Percentiles rank a stretch among this genome's conserved stretches.
Evolutionary conservation across 2,888 invertebrate genomes (phyloP).

Genomic region (Synanthedon myopaeformis): DNA sequence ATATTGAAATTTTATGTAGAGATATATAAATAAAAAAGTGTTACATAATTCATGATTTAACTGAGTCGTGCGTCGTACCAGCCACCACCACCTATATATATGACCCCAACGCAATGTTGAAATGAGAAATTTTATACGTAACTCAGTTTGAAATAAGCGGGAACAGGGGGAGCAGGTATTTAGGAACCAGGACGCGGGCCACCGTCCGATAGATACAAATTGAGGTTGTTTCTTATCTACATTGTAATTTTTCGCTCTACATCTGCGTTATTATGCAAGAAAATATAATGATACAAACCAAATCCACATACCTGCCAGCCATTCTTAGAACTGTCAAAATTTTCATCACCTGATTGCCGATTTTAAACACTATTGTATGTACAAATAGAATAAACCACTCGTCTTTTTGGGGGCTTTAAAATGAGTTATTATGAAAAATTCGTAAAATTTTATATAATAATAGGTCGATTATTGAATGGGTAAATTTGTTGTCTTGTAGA

Average conservation of each 20-base stretch:
- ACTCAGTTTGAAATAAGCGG: conserved; percentile 19
- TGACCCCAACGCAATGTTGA: conserved; percentile 35
- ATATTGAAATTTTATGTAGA: too few relatives aligned
- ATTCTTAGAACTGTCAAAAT: conserved; percentile 57
- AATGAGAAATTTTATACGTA: conserved; percentile 49
- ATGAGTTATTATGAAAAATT: too few relatives aligned
- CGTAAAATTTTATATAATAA: too few relatives aligned
- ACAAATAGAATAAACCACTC: too few relatives aligned
- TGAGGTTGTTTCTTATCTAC: too few relatives aligned
- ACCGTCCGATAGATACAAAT: conserved; percentile 14
- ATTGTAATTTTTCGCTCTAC: too few relatives aligned
- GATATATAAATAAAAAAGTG: too few relatives aligned
- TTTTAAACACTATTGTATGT: too few relatives aligned
- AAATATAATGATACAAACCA: neutral
- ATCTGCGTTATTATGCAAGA: neutral
- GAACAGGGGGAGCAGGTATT: conserved; percentile 27
- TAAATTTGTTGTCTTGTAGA: conserved; percentile 65
- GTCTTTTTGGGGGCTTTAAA: too few relatives aligned
- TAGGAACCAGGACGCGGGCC: conserved; percentile 20
- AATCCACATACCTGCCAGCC: conserved; percentile 65
- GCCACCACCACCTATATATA: conserved; percentile 28
- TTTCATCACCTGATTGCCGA: conserved; percentile 18
- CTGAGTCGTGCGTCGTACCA: conserved; percentile 39
- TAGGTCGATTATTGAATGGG: too few relatives aligned
- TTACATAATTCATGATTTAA: neutral